Percentiles rank a stretch among this genome's conserved stretches.
These are phyloP conservation scores for Myocastor coypus DNA, from an alignment of 2,113 vertebrate genomes.

Conservation along the genomic window DNA sequence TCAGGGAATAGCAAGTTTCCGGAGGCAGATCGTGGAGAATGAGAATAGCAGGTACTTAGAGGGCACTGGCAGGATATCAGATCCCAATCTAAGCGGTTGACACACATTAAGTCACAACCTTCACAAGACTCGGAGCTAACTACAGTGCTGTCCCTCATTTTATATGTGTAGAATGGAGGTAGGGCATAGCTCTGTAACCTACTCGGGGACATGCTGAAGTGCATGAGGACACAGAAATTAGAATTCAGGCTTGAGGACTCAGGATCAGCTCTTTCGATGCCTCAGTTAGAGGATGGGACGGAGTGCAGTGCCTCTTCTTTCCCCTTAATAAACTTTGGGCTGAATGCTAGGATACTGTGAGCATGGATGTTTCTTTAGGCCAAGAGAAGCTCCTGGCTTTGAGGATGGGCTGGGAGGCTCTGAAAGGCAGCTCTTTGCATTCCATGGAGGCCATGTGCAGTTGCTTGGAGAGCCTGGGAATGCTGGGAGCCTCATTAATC, in stretches of 20 bases:
- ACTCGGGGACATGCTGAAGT: background rate
- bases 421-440: conserved; percentile 71
- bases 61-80: background rate
- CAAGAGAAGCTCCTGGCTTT: background rate
- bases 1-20: background rate
- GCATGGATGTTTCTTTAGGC: background rate
- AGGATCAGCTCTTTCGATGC: background rate
- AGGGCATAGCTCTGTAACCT: background rate
- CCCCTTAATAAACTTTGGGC: background rate
- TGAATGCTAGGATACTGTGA: background rate
- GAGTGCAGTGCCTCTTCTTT: background rate
- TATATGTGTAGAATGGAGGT: background rate
- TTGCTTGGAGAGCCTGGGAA: conserved; percentile 86
- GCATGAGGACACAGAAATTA: background rate
- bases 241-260: background rate
- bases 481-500: conserved; percentile 86
- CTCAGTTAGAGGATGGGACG: background rate
- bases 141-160: background rate
- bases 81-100: background rate
- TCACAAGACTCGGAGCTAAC: background rate
- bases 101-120: background rate
- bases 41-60: background rate
- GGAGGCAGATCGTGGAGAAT: background rate
- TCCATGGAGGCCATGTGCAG: conserved; percentile 79
- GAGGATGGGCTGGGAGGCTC: accelerated